Conservation (phyloP, 2,113 vertebrate genomes). For the Channa argus region DNA sequence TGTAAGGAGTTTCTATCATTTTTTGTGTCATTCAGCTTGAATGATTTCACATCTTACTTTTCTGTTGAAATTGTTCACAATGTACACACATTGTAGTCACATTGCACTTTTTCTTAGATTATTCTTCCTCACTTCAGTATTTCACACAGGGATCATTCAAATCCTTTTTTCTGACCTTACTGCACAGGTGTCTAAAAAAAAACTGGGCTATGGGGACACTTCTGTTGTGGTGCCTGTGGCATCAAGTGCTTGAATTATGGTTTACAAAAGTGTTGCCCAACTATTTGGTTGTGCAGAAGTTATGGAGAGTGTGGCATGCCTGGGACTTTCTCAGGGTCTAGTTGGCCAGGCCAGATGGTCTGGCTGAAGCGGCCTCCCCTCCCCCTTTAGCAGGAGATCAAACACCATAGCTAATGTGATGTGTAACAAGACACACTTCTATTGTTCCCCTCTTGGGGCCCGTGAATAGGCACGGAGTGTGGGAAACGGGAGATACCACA, state of each 20-base stretch:
- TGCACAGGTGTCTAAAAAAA: conserved; percentile 51
- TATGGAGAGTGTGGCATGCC: conserved; percentile 65
- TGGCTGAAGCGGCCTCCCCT: conserved; percentile 66
- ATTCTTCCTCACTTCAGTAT: not conserved
- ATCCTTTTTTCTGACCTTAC: conserved; percentile 29
- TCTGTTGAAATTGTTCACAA: too few species aligned
- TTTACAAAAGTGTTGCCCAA: conserved; percentile 77
- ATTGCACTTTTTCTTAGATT: too few species aligned
- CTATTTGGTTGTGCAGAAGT: conserved; percentile 67
- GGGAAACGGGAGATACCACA: conserved; percentile 88
- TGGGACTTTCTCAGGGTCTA: conserved; percentile 81
- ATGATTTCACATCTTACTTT: too few species aligned
- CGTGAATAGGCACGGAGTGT: conserved; percentile 87
- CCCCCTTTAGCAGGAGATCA: conserved; percentile 84
- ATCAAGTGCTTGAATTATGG: conserved; percentile 67
- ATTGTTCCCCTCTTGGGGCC: conserved; percentile 84
- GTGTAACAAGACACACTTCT: conserved; percentile 94
- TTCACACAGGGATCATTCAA: conserved; percentile 50
- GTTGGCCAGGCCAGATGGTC: conserved; percentile 88
- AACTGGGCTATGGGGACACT: conserved; percentile 5
- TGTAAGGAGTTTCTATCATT: too few species aligned
- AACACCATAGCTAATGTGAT: conserved; percentile 89
- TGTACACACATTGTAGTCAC: too few species aligned
- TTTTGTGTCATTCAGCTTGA: too few species aligned
- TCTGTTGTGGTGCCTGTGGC: conserved; percentile 42